A percentile compares a stretch with the other conserved stretches of the same genome.
These are phyloP conservation scores for Plodia interpunctella DNA, from an alignment of 1,140 invertebrate species.

Conservation along the genomic window DNA sequence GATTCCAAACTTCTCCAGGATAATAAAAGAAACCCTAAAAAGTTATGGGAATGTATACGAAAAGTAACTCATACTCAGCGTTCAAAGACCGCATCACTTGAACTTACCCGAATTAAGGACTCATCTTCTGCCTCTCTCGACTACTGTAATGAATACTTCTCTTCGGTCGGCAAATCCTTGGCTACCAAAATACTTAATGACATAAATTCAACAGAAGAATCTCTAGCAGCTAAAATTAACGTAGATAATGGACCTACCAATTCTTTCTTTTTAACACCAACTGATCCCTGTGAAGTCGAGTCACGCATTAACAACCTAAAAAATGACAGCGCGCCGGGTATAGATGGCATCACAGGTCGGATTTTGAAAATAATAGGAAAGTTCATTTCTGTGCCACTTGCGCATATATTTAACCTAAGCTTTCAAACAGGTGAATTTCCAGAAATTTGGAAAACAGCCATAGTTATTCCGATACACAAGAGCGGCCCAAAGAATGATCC, in stretches of 20 bases:
- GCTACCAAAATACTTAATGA: not conserved
- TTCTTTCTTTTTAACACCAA: not conserved
- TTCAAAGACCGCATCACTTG: not conserved
- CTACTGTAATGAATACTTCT: conserved; percentile 4
- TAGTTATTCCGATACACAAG: conserved; percentile 10
- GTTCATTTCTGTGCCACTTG: not conserved
- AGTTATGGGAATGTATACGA: conserved; percentile 4
- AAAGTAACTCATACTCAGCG: conserved; percentile 2
- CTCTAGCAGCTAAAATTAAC: not conserved
- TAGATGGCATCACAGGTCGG: not conserved
- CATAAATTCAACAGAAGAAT: not conserved
- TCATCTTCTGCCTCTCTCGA: not conserved
- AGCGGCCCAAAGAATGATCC: not conserved
- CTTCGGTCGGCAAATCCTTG: not conserved
- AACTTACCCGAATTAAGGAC: not conserved
- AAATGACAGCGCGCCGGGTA: conserved; percentile 1
- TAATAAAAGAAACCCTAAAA: conserved; percentile 2
- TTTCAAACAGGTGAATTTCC: not conserved
- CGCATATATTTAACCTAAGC: conserved; percentile 3
- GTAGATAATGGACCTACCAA: not conserved
- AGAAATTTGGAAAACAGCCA: not conserved
- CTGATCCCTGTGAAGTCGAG: not conserved
- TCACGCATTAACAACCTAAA: not conserved
- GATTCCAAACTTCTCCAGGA: not conserved
- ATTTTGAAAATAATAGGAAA: not conserved